phyloP scores from a whole-genome alignment of 2,797 vertebrate species.

The Kryptopterus vitreolus region DNA sequence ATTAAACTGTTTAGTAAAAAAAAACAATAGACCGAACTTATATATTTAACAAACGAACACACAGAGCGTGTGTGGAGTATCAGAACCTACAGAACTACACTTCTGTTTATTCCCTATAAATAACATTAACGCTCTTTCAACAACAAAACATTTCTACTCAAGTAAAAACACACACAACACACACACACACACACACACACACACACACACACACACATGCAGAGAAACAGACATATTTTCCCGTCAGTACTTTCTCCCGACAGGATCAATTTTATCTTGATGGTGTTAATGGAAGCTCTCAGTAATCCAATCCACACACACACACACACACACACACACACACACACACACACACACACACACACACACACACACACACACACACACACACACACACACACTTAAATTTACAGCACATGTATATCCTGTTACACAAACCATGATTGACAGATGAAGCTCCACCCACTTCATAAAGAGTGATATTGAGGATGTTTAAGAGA shows the following conservation, averaged over 20 bases:
- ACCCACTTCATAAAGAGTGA: not conserved
- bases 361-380: not conserved
- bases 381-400: not conserved
- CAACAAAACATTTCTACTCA: too few species aligned
- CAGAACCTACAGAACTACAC: too few species aligned
- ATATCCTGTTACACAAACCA: not conserved
- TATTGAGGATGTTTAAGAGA: too few species aligned
- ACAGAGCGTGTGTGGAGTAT: too few species aligned
- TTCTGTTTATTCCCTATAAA: too few species aligned
- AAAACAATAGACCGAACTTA: too few species aligned
- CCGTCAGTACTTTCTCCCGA: constrained; percentile 7
- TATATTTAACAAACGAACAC: too few species aligned
- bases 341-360: too few species aligned
- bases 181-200: not conserved
- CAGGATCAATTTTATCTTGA: constrained; percentile 17
- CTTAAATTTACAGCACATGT: not conserved
- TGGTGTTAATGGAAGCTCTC: not conserved
- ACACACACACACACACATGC: not conserved
- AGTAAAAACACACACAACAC: not conserved
- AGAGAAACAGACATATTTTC: not conserved
- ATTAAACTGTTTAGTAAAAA: too few species aligned
- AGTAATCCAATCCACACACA: too few species aligned
- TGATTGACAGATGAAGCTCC: not conserved
- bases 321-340: too few species aligned
- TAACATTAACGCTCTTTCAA: too few species aligned